phyloP scores from a whole-genome alignment of 2,797 vertebrate genomes.

The Onychomys torridus region DNA sequence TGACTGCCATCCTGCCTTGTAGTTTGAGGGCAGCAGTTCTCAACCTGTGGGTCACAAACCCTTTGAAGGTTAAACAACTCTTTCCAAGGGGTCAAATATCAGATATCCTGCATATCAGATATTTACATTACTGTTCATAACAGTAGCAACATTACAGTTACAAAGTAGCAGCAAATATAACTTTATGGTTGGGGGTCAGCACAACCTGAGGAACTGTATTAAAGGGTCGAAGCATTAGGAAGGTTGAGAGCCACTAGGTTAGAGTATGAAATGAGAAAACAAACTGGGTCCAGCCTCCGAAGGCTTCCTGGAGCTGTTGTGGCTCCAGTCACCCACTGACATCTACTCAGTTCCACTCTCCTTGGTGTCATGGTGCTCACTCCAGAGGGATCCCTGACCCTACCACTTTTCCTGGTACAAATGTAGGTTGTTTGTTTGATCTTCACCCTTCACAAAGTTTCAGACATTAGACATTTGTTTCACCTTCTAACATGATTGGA shows the following conservation, averaged over 20 bases:
- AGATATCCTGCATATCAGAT: neutral
- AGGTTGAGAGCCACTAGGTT: neutral
- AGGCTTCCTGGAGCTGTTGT: neutral
- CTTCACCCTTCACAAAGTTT: neutral
- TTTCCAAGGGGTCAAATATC: neutral
- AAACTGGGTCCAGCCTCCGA: neutral
- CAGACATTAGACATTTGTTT: constrained; percentile 14
- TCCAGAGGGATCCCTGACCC: neutral
- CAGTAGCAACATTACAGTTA: neutral
- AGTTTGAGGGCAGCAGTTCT: neutral
- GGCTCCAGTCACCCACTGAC: neutral
- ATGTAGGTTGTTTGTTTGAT: neutral
- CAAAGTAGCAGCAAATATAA: neutral
- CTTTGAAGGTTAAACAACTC: neutral
- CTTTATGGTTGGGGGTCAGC: neutral
- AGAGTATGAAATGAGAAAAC: no score
- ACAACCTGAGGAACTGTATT: neutral
- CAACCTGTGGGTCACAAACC: neutral
- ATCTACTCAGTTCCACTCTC: neutral
- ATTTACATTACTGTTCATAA: neutral
- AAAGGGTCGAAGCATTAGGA: no score
- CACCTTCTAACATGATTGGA: neutral
- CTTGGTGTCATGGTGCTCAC: no score
- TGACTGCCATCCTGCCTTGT: neutral
- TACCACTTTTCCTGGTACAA: neutral